Base-by-base conservation (phyloP, 1,140 invertebrate genomes). In the Schlechtendalia chinensis region DNA sequence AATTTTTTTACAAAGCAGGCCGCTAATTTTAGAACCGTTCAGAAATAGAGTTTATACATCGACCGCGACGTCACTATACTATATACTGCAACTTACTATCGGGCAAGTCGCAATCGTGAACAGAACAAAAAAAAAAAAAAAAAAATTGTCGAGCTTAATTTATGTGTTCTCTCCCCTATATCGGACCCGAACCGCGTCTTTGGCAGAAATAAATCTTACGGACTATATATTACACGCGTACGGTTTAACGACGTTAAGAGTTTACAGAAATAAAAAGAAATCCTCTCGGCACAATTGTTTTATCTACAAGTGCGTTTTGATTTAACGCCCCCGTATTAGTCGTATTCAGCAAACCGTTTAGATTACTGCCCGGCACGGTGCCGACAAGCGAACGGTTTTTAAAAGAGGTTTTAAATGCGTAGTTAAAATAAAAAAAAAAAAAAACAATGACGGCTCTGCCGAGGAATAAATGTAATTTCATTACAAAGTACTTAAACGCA, bases 11-110 rank as follows among this genome's bases (percentile, higher is more conserved):
- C 58, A 47, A 47, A 79, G 75, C 58, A 39, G 75, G 32, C 56
- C 58, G 39, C 75, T 79, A 79, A 79, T 63, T 79, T 79, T 79
- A 79, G 75, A 79, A 79, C 12, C n/a, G 56, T 61, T 61, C 75
- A 79, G 39, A 79, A 79, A 79, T 79, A 79, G 56, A 79, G 54
- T 61, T n/a, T 27, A 69, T 69, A 24, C 67, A 69, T 50, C 32
- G 58, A 61, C 32, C 32, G 58, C 56, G 39, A 79, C 39, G 75
- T 79, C 54, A 45, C 39, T 50, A 61, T 47, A 50, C n/a, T 1
- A 24, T 63, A 24, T 22, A 59, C 53, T 56, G 58, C 10, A n/a
- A 53, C 19, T 17, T 54, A 74, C 19, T 74, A 74, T 67, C 65
- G 24, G 16, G 53, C 27, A 19, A 54, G 45, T 72, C 17, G 1